Percentiles rank a stretch among this genome's conserved stretches.
Conservation (phyloP, 1,140 invertebrate species). For the Antheraea pernyi region DNA sequence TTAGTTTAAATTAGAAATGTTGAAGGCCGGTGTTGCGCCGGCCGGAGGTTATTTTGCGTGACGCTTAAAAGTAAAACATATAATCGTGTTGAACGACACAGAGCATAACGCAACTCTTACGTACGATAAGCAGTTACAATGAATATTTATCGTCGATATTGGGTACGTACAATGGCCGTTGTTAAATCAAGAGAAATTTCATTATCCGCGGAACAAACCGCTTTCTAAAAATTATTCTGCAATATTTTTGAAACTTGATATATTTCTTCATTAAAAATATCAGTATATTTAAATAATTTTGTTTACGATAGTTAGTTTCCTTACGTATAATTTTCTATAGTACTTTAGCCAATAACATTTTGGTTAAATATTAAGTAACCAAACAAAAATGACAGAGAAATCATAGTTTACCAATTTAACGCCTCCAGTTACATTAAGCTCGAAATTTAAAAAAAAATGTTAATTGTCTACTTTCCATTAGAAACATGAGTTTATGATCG, state of each 20-base stretch:
- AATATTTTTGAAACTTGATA: conserved; percentile 1
- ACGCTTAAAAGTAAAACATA: conserved; percentile 14
- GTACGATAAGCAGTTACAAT: conserved; percentile 7
- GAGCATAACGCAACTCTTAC: conserved; percentile 15
- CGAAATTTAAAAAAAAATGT: no score
- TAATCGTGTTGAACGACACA: conserved; percentile 3
- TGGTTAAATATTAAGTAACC: no score
- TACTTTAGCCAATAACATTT: no score
- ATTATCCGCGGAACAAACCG: background rate
- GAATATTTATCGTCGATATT: conserved; percentile 10
- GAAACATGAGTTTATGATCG: no score
- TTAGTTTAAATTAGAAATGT: conserved; percentile 17
- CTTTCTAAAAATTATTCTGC: background rate
- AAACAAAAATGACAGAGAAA: no score
- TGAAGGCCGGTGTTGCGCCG: conserved; percentile 4
- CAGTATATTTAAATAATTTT: no score
- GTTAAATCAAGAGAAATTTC: background rate
- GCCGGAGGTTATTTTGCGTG: conserved; percentile 27
- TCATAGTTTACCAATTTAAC: no score
- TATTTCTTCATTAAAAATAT: background rate
- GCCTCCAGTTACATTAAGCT: no score
- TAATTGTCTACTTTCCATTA: no score
- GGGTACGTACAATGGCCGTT: background rate
- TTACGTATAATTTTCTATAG: no score
- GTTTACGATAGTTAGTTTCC: no score